These are phyloP conservation scores for Forbesichthys agassizii DNA, from an alignment of 2,113 vertebrate genomes.

Conservation along the genomic window DNA sequence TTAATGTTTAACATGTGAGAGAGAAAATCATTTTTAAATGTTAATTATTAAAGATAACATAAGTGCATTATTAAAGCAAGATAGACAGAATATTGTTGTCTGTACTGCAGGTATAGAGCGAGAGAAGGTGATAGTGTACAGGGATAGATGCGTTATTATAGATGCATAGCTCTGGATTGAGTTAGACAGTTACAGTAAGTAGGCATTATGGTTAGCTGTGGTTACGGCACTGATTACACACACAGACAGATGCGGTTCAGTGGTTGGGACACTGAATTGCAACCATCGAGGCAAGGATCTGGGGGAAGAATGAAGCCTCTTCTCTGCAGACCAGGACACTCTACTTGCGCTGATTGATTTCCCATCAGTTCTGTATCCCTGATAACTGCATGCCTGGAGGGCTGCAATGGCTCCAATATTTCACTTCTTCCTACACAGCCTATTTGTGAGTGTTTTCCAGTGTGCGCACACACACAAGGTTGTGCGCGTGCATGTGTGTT, in stretches of 20 bases:
- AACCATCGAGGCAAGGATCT: conserved; percentile 31
- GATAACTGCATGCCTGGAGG: conserved; percentile 72
- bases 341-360: conserved; percentile 77
- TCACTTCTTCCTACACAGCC: conserved; percentile 45
- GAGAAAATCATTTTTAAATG: too few relatives aligned
- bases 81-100: not conserved
- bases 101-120: not conserved
- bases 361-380: conserved; percentile 70
- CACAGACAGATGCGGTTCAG: not conserved
- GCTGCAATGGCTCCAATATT: conserved; percentile 66
- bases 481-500: conserved; percentile 11
- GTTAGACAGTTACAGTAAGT: not conserved
- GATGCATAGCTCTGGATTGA: conserved; percentile 5
- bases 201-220: not conserved
- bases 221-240: not conserved
- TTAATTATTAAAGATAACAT: too few relatives aligned
- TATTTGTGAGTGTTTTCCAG: conserved; percentile 32
- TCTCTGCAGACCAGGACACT: conserved; percentile 50
- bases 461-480: conserved; percentile 9
- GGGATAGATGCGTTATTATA: conserved; percentile 3
- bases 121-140: not conserved
- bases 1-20: too few relatives aligned
- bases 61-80: not conserved
- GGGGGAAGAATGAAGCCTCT: conserved; percentile 40
- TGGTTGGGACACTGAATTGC: conserved; percentile 1